Percentiles rank a stretch among this genome's conserved stretches.
These are phyloP conservation scores for Cotesia vestalis DNA, from an alignment of 1,140 invertebrate species.

Conservation along the genomic window DNA sequence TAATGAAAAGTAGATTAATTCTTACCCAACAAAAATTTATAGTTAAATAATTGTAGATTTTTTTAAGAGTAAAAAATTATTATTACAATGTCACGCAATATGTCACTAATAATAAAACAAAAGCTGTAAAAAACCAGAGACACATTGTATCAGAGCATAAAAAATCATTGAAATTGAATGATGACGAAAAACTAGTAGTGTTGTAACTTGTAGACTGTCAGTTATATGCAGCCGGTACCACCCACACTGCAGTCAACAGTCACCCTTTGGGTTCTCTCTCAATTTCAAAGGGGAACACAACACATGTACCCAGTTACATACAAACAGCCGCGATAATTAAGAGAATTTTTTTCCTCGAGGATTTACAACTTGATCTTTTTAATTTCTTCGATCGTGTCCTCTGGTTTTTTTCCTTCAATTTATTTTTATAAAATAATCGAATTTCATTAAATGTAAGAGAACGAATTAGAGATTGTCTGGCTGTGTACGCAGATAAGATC, in stretches of 20 bases:
- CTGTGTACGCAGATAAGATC: constrained; percentile 39
- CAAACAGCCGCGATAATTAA: constrained; percentile 62
- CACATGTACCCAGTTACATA: constrained; percentile 39
- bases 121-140: not conserved
- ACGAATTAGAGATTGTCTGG: constrained; percentile 42
- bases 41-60: no score
- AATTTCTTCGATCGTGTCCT: not conserved
- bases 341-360: constrained; percentile 62
- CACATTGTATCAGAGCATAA: not conserved
- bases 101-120: no score
- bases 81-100: no score
- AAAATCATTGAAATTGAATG: constrained; percentile 53
- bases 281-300: constrained; percentile 27
- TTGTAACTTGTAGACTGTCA: constrained; percentile 49
- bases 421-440: constrained; percentile 27
- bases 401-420: not conserved
- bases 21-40: no score
- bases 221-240: constrained; percentile 26
- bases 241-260: constrained; percentile 22
- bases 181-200: constrained; percentile 56
- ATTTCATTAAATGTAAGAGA: no score
- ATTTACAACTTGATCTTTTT: constrained; percentile 38
- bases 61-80: no score
- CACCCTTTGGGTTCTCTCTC: constrained; percentile 18
- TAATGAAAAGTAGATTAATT: no score